phyloP scores from a whole-genome alignment of 2,113 vertebrate species.

The cat (Felis catus) region F.catus_Fca126_mat1.0 CM031426.1:32394001-32394500 shows the following conservation, averaged over 20 bases:
- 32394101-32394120: slow-evolving; percentile 64
- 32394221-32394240: background rate
- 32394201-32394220: background rate
- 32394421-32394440: slow-evolving; percentile 56
- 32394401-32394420: background rate
- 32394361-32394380: slow-evolving; percentile 38
- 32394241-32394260: background rate
- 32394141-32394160: slow-evolving; percentile 25
- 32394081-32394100: slow-evolving; percentile 60
- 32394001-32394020: slow-evolving; percentile 71
- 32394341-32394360: fast-evolving
- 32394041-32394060: slow-evolving; percentile 30
- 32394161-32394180: background rate
- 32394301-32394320: background rate
- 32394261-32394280: slow-evolving; percentile 35
- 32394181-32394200: background rate
- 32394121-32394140: background rate
- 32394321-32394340: background rate
- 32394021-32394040: slow-evolving; percentile 66
- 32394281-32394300: slow-evolving; percentile 49
- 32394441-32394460: background rate
- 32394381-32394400: background rate
- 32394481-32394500: background rate
- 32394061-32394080: slow-evolving; percentile 33
- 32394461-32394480: background rate